A percentile compares a stretch with the other conserved stretches of the same genome.
Evolutionary conservation across 2,113 vertebrate species (phyloP).

Genomic region (Charina bottae): DNA sequence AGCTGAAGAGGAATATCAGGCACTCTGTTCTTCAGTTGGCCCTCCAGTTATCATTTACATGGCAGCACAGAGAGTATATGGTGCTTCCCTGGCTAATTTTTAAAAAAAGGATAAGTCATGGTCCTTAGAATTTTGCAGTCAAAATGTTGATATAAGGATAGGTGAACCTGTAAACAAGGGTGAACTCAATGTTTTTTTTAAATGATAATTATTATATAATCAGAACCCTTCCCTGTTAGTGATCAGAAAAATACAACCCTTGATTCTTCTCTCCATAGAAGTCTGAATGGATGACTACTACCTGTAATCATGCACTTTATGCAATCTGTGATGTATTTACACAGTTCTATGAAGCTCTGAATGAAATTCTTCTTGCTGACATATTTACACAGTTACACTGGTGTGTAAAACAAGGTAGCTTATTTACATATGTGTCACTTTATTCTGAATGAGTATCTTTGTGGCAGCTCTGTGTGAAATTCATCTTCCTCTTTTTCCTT

Average conservation of each 20-base stretch:
- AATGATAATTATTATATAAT: not conserved
- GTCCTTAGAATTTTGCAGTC: not conserved
- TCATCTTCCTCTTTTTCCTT: not conserved
- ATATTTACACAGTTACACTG: conserved; percentile 95
- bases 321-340: conserved; percentile 98
- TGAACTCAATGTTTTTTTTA: not conserved
- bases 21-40: not conserved
- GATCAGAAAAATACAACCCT: conserved; percentile 10
- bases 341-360: conserved; percentile 93
- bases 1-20: not conserved
- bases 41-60: not conserved
- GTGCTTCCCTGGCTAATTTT: not conserved
- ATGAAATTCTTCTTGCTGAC: conserved; percentile 89
- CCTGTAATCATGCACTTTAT: conserved; percentile 96
- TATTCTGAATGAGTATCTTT: not conserved
- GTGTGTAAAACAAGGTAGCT: conserved; percentile 96
- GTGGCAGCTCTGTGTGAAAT: not conserved
- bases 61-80: not conserved
- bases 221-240: not conserved
- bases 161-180: not conserved
- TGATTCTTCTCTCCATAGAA: conserved; percentile 76
- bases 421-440: conserved; percentile 40
- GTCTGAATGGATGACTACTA: conserved; percentile 98
- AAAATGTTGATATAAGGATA: not conserved
- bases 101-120: not conserved